Evolutionary conservation across 2,797 vertebrate species (phyloP).

Genomic region (Chanos chanos): DNA sequence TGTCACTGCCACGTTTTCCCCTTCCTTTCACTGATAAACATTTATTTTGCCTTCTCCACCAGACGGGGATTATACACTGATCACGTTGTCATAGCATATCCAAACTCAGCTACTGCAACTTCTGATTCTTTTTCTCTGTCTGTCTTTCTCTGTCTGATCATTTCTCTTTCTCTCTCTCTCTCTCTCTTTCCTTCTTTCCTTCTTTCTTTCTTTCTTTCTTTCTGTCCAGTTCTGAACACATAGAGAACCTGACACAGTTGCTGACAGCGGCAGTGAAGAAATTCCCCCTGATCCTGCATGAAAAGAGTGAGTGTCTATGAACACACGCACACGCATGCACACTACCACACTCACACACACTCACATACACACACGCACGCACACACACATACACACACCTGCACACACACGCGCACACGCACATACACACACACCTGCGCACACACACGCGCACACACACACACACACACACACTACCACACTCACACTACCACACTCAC

Average conservation of each 20-base stretch:
- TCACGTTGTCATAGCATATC: too few species aligned
- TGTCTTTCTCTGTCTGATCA: background rate
- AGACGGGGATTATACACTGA: too few species aligned
- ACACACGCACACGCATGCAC: background rate
- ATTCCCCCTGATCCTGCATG: conserved; percentile 80
- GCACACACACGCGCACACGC: background rate
- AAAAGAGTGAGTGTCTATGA: conserved; percentile 91
- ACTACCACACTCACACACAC: too few species aligned
- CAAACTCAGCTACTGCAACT: too few species aligned
- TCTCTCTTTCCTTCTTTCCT: background rate
- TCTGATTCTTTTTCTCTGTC: conserved; percentile 80
- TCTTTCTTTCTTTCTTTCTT: background rate
- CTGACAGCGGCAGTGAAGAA: conserved; percentile 93
- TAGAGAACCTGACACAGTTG: conserved; percentile 78
- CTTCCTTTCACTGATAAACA: too few species aligned
- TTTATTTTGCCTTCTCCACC: too few species aligned
- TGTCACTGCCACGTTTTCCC: too few species aligned
- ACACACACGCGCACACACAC: too few species aligned
- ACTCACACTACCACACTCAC: background rate
- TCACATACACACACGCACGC: too few species aligned
- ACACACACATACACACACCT: background rate
- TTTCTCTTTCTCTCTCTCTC: background rate
- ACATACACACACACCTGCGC: too few species aligned
- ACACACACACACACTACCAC: background rate
- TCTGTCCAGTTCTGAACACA: conserved; percentile 38